Evolutionary conservation across 2,113 vertebrate species (phyloP), one percentile per base, ranked within the genome.

Genomic region (Poecile atricapillus): DNA sequence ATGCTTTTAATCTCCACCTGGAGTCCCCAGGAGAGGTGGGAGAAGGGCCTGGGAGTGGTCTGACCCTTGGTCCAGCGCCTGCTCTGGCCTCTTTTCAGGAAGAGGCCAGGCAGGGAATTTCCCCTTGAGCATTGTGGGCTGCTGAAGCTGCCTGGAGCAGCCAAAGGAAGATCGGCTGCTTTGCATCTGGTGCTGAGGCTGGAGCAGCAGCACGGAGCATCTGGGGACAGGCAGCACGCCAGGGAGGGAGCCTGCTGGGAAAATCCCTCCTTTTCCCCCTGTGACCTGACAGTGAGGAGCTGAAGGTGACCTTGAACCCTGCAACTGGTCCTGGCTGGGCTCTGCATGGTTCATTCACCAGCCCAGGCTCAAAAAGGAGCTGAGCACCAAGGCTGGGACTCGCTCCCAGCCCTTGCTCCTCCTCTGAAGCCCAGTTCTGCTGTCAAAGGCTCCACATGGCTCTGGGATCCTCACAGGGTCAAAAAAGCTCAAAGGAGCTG

Each of bases 231-330:
- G 82, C 85, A 1, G 68, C 2, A 1, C 3, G 47, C 85, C 84
- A 93, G 68, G 71, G 71, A 65, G 16, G 46, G 73, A 83, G 46
- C 76, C 92, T 94, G 90, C 88, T 92, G 93, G 86, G 93, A 95
- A 93, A 87, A 92, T 74, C 95, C 76, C 71, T 83, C 33, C 77
- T 78, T 46, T 67, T 85, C 23, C 60, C 69, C 56, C 39, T 33
- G 13, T 46, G 75, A 94, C 81, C 71, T 21, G 52, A 17, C 60
- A 59, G 83, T 0, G 0, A 74, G 85, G 44, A 71, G 76, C 83
- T 83, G 67, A 81, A 90, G 69, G 82, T 95, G 87, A 88, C 79
- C 85, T 90, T 90, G 74, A 90, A 74, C 60, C 41, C 21, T 71
- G 56, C 44, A 12, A 79, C 64, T 70, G 30, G 17, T 68, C 37